Conservation (phyloP, 2,797 vertebrate genomes). For the Neosalanx taihuensis region DNA sequence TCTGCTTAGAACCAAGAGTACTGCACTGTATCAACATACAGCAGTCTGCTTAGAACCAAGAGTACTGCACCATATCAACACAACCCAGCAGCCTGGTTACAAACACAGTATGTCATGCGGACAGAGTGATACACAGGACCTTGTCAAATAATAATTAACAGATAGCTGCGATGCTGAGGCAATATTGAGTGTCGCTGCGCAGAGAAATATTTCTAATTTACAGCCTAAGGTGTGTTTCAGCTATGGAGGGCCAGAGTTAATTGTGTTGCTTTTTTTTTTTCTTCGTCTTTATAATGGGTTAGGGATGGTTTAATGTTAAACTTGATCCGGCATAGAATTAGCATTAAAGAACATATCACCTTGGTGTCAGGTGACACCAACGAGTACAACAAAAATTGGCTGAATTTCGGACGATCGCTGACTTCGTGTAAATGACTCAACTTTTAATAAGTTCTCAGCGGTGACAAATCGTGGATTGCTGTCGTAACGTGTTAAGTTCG, state of each 20-base stretch:
- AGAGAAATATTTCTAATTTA: conserved; percentile 39
- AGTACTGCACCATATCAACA: conserved; percentile 66
- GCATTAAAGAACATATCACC: conserved; percentile 17
- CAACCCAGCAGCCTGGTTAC: conserved; percentile 57
- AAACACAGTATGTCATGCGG: conserved; percentile 64
- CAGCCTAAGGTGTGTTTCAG: conserved; percentile 45
- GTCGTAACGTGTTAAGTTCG: conserved; percentile 64
- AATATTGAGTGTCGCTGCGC: conserved; percentile 30
- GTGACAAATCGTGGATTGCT: conserved; percentile 62
- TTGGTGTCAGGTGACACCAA: conserved; percentile 39
- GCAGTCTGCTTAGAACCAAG: too few species aligned
- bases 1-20: too few species aligned
- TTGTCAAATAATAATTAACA: conserved; percentile 75
- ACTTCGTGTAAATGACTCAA: conserved; percentile 61
- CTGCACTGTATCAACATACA: too few species aligned
- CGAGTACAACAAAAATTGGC: conserved; percentile 18
- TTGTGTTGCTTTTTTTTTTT: conserved; percentile 7
- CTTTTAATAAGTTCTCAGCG: conserved; percentile 73
- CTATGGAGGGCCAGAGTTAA: conserved; percentile 56
- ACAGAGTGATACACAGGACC: conserved; percentile 67
- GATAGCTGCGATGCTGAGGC: conserved; percentile 61
- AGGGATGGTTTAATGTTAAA: neutral
- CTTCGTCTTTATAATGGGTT: neutral
- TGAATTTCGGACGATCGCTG: conserved; percentile 46
- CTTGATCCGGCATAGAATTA: neutral